Conservation (phyloP, 2,797 vertebrate genomes). For the Sphaeramia orbicularis region DNA sequence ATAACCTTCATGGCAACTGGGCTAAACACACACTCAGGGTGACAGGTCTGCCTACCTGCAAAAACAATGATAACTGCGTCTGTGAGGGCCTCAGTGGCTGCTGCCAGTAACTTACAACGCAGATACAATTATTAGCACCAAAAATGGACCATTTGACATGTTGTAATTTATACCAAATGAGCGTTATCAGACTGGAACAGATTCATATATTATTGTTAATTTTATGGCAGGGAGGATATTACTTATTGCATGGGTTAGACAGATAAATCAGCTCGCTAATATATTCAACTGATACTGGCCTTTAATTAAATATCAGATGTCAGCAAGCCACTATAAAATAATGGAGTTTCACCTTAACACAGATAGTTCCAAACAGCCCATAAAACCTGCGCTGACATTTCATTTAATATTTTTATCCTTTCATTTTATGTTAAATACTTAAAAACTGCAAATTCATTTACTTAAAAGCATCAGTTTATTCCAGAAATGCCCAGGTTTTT, state of each 20-base stretch:
- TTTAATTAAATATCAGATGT: constrained; percentile 67
- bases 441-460: constrained; percentile 4
- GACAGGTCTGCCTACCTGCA: constrained; percentile 68
- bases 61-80: constrained; percentile 74
- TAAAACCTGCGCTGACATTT: constrained; percentile 37
- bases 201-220: constrained; percentile 42
- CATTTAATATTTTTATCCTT: constrained; percentile 22
- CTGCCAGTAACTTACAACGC: constrained; percentile 36
- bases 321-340: constrained; percentile 40
- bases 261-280: constrained; percentile 50
- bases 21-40: constrained; percentile 66
- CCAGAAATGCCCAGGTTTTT: constrained; percentile 6
- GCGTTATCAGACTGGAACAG: constrained; percentile 42
- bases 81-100: constrained; percentile 18
- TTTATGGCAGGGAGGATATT: constrained; percentile 39
- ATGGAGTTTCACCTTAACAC: constrained; percentile 16
- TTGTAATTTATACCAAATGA: constrained; percentile 46
- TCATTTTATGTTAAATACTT: constrained; percentile 22
- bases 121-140: constrained; percentile 42
- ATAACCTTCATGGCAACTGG: constrained; percentile 81
- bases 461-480: constrained; percentile 18
- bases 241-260: constrained; percentile 33
- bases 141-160: constrained; percentile 37
- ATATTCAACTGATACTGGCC: constrained; percentile 46
- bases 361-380: constrained; percentile 27